phyloP scores from a whole-genome alignment of 2,888 invertebrate species.

The Pristionchus arcanus region DNA sequence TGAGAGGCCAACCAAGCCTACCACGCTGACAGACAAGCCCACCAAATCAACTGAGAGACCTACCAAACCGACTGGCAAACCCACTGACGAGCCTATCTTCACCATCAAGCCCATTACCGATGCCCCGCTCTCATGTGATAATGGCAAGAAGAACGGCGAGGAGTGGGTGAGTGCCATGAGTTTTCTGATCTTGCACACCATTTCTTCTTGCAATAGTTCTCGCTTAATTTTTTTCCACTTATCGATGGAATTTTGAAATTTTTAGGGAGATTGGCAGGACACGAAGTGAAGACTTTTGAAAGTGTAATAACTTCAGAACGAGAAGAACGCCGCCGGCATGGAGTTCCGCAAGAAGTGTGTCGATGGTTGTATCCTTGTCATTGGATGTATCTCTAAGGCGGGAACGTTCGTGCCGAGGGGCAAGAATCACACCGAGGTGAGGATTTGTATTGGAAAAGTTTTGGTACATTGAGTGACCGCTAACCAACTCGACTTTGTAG shows the following conservation, averaged over 20 bases:
- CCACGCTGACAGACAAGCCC: background rate
- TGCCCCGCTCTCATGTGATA: background rate
- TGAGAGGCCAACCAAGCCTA: background rate
- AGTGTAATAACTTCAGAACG: background rate
- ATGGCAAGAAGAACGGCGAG: background rate
- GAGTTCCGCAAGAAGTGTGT: slow-evolving; percentile 12
- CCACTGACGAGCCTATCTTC: background rate
- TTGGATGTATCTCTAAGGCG: background rate
- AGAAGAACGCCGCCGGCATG: background rate
- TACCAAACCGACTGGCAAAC: background rate
- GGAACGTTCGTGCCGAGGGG: background rate
- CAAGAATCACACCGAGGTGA: background rate
- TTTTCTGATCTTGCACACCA: background rate
- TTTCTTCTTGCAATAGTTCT: too few relatives aligned
- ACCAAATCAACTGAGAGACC: background rate
- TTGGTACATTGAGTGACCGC: too few relatives aligned
- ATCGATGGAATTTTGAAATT: too few relatives aligned
- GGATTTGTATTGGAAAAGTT: background rate
- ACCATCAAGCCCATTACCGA: background rate
- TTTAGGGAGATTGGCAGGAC: too few relatives aligned
- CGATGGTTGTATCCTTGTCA: background rate
- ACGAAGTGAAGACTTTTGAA: too few relatives aligned
- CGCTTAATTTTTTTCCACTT: too few relatives aligned
- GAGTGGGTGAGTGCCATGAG: background rate
- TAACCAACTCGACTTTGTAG: background rate